Percentiles rank a stretch among this genome's conserved stretches.
phyloP scores from a whole-genome alignment of 2,888 invertebrate genomes.

The Tetheella fluctuosa region DNA sequence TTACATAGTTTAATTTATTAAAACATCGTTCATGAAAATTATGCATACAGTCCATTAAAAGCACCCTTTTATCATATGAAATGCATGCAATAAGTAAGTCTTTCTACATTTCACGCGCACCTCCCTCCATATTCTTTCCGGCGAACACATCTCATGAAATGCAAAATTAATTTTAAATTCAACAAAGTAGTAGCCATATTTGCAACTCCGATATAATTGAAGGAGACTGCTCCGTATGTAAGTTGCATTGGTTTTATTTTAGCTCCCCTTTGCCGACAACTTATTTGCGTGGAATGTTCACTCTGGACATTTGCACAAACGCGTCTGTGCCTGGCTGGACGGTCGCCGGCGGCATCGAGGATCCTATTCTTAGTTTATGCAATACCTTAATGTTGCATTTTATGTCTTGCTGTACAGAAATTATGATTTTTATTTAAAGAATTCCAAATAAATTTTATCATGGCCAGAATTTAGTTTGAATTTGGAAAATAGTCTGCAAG shows the following conservation, averaged over 20 bases:
- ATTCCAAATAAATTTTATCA: no score
- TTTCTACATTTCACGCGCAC: constrained; percentile 11
- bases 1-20: neutral
- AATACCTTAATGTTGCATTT: constrained; percentile 24
- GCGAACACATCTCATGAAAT: constrained; percentile 46
- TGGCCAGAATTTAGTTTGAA: neutral
- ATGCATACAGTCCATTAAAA: neutral
- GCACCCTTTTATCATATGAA: constrained; percentile 3
- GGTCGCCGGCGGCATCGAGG: constrained; percentile 23
- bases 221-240: constrained; percentile 51
- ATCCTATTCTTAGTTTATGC: constrained; percentile 24
- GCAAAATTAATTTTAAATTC: constrained; percentile 62
- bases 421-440: neutral
- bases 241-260: constrained; percentile 56
- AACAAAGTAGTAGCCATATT: constrained; percentile 49
- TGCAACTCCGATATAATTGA: constrained; percentile 58
- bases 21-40: neutral
- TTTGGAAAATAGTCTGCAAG: neutral
- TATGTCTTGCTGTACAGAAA: neutral
- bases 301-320: constrained; percentile 40
- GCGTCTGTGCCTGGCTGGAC: constrained; percentile 26
- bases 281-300: constrained; percentile 58
- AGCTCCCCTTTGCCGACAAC: constrained; percentile 46
- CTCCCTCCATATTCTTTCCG: constrained; percentile 13
- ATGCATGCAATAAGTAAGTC: constrained; percentile 12